These are phyloP conservation scores for Lacanobia oleracea DNA, from an alignment of 2,888 invertebrate species.

Conservation along the genomic window DNA sequence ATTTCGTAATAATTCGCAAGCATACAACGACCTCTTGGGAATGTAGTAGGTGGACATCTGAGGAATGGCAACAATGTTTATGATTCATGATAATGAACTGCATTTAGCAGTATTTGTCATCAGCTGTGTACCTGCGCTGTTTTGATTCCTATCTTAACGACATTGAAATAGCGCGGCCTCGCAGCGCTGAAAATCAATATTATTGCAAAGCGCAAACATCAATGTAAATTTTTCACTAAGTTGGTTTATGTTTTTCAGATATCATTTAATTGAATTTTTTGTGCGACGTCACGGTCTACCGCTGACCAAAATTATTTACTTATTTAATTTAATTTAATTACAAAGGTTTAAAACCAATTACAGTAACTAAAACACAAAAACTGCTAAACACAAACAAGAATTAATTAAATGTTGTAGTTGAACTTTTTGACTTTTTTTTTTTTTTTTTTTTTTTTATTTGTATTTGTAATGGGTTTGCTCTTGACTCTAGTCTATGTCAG, in stretches of 20 bases:
- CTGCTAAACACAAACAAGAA: too few species aligned
- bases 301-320: not conserved
- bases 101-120: constrained; percentile 36
- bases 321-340: too few species aligned
- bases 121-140: constrained; percentile 32
- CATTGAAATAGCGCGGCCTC: constrained; percentile 36
- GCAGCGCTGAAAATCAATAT: constrained; percentile 52
- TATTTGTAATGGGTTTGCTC: too few species aligned
- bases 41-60: constrained; percentile 28
- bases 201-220: constrained; percentile 30
- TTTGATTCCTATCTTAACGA: constrained; percentile 45
- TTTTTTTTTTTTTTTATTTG: too few species aligned
- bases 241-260: not conserved
- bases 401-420: too few species aligned
- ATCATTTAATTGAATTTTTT: not conserved
- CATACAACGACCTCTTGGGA: constrained; percentile 43
- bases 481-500: too few species aligned
- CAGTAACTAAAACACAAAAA: too few species aligned
- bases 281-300: too few species aligned
- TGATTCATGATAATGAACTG: constrained; percentile 45
- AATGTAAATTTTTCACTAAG: not conserved
- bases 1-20: constrained; percentile 37
- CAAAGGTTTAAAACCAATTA: too few species aligned
- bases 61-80: constrained; percentile 29
- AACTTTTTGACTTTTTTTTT: too few species aligned